These are phyloP conservation scores for Huso huso DNA, from an alignment of 2,797 vertebrate genomes.

Conservation along the genomic window DNA sequence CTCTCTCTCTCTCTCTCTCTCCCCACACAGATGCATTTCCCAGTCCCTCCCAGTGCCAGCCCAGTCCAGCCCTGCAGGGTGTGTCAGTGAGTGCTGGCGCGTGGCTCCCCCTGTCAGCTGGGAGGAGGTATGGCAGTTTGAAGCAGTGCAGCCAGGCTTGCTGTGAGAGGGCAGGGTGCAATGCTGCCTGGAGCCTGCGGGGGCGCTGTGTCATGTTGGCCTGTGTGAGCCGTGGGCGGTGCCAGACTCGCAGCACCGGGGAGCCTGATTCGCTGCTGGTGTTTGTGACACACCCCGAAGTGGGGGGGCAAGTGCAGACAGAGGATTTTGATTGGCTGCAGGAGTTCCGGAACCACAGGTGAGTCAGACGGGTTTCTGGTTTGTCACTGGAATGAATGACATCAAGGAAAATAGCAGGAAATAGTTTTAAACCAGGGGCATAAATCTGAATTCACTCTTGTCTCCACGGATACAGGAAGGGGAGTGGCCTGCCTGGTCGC, in stretches of 20 bases:
- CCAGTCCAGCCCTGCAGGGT: conserved; percentile 44
- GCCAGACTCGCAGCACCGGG: conserved; percentile 45
- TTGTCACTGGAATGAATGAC: too few relatives aligned
- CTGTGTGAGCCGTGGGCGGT: conserved; percentile 55
- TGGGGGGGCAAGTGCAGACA: conserved; percentile 35
- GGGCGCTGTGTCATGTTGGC: conserved; percentile 75
- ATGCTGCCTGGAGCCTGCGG: conserved; percentile 79
- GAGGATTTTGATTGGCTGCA: conserved; percentile 34
- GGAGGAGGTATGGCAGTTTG: conserved; percentile 34
- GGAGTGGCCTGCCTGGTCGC: too few relatives aligned
- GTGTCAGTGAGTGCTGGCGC: conserved; percentile 48
- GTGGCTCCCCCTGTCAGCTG: conserved; percentile 52
- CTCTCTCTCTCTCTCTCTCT: neutral
- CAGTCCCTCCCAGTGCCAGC: conserved; percentile 27
- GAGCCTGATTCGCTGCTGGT: conserved; percentile 42
- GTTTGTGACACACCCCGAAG: conserved; percentile 37
- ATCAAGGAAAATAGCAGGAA: too few relatives aligned
- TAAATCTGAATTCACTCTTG: too few relatives aligned
- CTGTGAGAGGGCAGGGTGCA: conserved; percentile 71
- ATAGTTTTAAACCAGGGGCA: too few relatives aligned
- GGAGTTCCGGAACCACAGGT: conserved; percentile 33
- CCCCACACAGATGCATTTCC: conserved; percentile 28
- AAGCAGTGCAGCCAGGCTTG: conserved; percentile 65
- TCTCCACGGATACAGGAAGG: too few relatives aligned
- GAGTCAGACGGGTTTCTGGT: too few relatives aligned